A percentile compares a stretch with the other conserved stretches of the same genome.
Evolutionary conservation across 2,888 invertebrate species (phyloP).

Genomic region (Tetragonisca angustula): DNA sequence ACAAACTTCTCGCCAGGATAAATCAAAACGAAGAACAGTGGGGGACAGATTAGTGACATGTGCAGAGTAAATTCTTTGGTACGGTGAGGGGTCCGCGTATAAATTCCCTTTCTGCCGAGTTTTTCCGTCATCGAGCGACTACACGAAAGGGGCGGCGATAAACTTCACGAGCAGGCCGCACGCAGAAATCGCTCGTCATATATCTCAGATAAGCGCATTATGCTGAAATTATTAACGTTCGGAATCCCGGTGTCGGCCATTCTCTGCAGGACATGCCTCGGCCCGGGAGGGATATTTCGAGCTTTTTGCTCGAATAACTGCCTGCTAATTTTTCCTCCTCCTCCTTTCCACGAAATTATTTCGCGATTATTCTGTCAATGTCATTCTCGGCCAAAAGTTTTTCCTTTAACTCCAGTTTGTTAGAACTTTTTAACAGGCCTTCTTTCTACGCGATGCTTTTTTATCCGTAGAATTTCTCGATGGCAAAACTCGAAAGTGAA

Average conservation of each 20-base stretch:
- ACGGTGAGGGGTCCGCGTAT: conserved; percentile 53
- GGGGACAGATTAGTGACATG: conserved; percentile 51
- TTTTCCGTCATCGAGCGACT: conserved; percentile 77
- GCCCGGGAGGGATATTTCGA: background rate
- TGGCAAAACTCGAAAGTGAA: too few relatives aligned
- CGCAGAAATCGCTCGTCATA: conserved; percentile 65
- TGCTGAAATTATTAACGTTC: conserved; percentile 54
- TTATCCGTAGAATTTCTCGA: too few relatives aligned
- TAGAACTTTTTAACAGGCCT: background rate
- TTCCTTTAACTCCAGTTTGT: background rate
- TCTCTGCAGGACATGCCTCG: conserved; percentile 23
- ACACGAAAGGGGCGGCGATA: conserved; percentile 83
- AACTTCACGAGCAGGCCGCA: conserved; percentile 76
- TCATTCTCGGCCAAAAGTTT: background rate
- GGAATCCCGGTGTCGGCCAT: conserved; percentile 25
- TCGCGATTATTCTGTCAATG: background rate
- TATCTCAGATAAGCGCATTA: conserved; percentile 55
- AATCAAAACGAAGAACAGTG: conserved; percentile 42
- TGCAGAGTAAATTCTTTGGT: conserved; percentile 49
- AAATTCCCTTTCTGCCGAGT: conserved; percentile 69
- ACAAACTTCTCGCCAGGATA: conserved; percentile 48
- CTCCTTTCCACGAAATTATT: background rate
- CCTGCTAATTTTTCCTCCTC: background rate
- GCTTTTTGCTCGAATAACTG: background rate
- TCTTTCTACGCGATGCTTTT: too few relatives aligned